Evolutionary conservation across 2,888 invertebrate genomes (phyloP), one percentile per base, ranked within the genome.

Genomic region (Synanthedon andrenaeformis): DNA sequence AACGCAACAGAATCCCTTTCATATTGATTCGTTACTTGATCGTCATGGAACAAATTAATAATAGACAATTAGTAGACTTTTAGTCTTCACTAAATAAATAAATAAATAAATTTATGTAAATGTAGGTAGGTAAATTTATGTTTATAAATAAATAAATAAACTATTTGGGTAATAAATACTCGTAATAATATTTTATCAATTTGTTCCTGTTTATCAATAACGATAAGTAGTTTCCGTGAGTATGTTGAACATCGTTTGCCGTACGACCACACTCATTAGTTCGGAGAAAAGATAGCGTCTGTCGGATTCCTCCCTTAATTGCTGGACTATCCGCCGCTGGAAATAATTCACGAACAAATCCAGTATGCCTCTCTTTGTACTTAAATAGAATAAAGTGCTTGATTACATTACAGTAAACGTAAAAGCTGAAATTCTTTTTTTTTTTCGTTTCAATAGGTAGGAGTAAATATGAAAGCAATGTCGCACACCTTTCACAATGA

Each of bases 121-220:
- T n/a, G n/a, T n/a, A n/a, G n/a, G n/a, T n/a, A n/a, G n/a, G n/a
- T n/a, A n/a, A n/a, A n/a, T n/a, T n/a, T n/a, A n/a, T n/a, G n/a
- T n/a, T n/a, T n/a, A n/a, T n/a, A n/a, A n/a, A n/a, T n/a, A n/a
- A n/a, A n/a, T n/a, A n/a, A n/a, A n/a, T n/a, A n/a, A 35, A 35
- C 35, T 35, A 10, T 35, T 28, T 28, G 8, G 28, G 8, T 28
- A 8, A 6, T 28, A 28, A 28, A 4, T 28, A 28, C 2, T 28
- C 28, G 8, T 28, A 28, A 28, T 28, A 28, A 8, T 71, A 72
- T 79, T 78, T 80, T 73, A 74, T 74, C 78, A 76, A 84, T 85
- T 84, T 83, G 83, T 83, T 79, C 74, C 80, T 76, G 76, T 85
- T 85, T 85, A 84, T 84, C 82, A 71, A 69, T 65, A 63, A 81